Conservation (phyloP, 2,888 invertebrate species). For the Tillus elongatus region DNA sequence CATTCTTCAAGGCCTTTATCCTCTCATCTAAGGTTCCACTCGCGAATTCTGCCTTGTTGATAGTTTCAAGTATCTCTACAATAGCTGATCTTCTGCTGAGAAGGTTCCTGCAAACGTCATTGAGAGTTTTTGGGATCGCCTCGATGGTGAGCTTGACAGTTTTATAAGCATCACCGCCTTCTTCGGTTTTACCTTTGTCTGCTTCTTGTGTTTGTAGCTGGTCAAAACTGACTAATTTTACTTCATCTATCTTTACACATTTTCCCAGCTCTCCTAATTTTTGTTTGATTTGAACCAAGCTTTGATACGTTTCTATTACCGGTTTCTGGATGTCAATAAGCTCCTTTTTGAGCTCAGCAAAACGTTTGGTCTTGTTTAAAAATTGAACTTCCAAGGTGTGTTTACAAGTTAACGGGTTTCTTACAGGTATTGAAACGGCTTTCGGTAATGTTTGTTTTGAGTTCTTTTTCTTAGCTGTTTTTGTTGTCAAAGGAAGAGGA, state of each 20-base stretch:
- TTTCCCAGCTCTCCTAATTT: constrained; percentile 35
- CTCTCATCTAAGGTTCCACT: constrained; percentile 24
- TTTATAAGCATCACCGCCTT: not conserved
- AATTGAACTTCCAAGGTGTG: constrained; percentile 36
- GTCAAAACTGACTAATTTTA: constrained; percentile 24
- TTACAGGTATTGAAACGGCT: too few species aligned
- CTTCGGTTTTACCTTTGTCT: constrained; percentile 9
- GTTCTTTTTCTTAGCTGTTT: too few species aligned
- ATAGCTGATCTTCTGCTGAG: constrained; percentile 28
- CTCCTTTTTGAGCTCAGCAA: constrained; percentile 31
- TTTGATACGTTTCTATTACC: constrained; percentile 33
- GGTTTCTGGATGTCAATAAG: constrained; percentile 34
- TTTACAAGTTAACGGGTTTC: too few species aligned
- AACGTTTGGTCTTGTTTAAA: constrained; percentile 34
- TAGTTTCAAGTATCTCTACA: constrained; percentile 30
- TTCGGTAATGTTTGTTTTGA: too few species aligned
- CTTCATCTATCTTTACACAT: constrained; percentile 29
- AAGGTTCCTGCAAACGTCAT: constrained; percentile 33
- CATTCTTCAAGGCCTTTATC: constrained; percentile 26
- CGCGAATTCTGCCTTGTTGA: constrained; percentile 27
- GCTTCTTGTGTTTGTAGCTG: constrained; percentile 13
- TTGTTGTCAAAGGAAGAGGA: too few species aligned
- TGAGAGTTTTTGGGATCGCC: constrained; percentile 31
- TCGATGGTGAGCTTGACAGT: constrained; percentile 29
- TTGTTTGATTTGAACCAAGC: constrained; percentile 32